These are phyloP conservation scores for Cephalopterus ornatus DNA, from an alignment of 2,113 vertebrate genomes.

Conservation along the genomic window DNA sequence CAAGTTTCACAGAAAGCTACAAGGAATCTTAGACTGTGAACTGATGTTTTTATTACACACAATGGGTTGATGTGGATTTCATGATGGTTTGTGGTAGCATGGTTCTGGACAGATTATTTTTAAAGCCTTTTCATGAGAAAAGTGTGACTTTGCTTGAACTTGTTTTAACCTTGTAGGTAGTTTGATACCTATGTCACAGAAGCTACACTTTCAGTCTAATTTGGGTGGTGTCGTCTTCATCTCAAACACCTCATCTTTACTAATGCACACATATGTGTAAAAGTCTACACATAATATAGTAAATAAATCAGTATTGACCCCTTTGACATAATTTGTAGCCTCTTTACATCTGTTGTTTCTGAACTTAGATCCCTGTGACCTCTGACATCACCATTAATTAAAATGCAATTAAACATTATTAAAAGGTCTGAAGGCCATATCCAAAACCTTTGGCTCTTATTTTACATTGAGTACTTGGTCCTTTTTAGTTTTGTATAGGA, in stretches of 20 bases:
- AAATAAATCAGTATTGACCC: not conserved
- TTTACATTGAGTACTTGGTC: not conserved
- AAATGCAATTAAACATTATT: not conserved
- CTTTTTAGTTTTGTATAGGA: not conserved
- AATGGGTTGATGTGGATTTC: not conserved
- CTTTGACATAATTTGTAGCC: not conserved
- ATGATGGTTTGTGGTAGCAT: not conserved
- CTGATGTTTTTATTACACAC: not conserved
- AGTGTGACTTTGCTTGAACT: not conserved
- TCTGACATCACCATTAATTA: not conserved
- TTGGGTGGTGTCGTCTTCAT: not conserved
- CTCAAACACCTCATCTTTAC: not conserved
- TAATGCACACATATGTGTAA: not conserved
- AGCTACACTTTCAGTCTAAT: not conserved
- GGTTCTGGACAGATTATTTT: not conserved
- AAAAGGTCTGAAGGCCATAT: not conserved
- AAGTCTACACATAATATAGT: not conserved
- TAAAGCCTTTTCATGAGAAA: not conserved
- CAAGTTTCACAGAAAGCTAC: not conserved
- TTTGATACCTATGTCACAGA: not conserved
- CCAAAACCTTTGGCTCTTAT: not conserved
- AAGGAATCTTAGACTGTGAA: not conserved
- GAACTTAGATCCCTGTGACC: not conserved
- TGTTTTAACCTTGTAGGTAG: not conserved
- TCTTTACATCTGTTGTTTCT: not conserved